A percentile compares a stretch with the other conserved stretches of the same genome.
phyloP scores from a whole-genome alignment of 2,797 vertebrate genomes.

The Pipistrellus nathusii region DNA sequence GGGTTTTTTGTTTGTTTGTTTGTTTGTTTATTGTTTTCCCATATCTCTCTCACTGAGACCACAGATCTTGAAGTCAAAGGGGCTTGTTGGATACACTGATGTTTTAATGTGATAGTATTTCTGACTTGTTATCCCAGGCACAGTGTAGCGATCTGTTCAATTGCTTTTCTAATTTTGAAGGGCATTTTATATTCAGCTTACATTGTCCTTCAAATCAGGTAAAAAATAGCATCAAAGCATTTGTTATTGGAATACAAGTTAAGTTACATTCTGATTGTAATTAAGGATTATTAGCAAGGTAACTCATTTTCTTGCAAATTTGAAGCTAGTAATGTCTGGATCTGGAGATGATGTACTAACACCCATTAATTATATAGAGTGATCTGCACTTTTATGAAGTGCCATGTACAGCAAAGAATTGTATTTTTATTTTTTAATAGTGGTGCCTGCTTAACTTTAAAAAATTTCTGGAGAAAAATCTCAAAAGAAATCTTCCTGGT shows the following conservation, averaged over 20 bases:
- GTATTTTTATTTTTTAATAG: background rate
- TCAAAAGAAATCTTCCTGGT: conserved; percentile 29
- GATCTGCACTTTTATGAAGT: background rate
- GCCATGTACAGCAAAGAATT: background rate
- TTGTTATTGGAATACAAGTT: conserved; percentile 50
- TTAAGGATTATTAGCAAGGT: conserved; percentile 15
- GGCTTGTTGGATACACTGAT: background rate
- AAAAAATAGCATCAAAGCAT: conserved; percentile 24
- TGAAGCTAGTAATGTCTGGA: background rate
- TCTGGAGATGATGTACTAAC: background rate
- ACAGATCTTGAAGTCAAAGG: background rate
- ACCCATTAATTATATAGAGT: background rate
- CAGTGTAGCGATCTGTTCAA: background rate
- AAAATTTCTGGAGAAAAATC: background rate
- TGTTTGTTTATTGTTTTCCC: background rate
- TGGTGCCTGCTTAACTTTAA: conserved; percentile 11
- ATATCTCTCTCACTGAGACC: background rate
- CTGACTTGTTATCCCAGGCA: background rate
- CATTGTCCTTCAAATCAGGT: conserved; percentile 41
- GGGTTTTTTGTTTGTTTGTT: no score
- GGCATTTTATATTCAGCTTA: background rate
- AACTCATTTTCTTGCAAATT: conserved; percentile 10
- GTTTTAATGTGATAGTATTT: background rate
- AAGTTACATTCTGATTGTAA: conserved; percentile 59
- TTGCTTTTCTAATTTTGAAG: conserved; percentile 60